phyloP scores from a whole-genome alignment of 2,797 vertebrate species.

The Catamblyrhynchus diadema region DNA sequence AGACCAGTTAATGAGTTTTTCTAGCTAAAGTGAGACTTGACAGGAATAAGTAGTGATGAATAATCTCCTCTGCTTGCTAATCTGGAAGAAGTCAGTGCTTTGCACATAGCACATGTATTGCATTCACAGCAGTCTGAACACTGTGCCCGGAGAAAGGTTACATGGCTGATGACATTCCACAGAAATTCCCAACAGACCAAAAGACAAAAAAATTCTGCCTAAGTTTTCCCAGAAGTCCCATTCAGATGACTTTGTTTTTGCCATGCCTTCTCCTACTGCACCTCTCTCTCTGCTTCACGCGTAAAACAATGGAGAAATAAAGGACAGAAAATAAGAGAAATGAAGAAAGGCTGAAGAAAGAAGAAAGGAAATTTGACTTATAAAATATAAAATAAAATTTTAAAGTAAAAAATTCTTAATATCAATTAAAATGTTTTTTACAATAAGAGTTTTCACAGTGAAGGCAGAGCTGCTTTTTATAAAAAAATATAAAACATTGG shows the following conservation, averaged over 20 bases:
- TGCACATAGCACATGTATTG: not conserved
- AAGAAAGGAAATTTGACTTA: not conserved
- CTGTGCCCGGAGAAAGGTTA: not conserved
- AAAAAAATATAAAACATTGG: not conserved
- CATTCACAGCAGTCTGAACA: not conserved
- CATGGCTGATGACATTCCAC: not conserved
- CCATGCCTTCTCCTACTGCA: not conserved
- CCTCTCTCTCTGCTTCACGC: not conserved
- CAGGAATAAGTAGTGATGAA: not conserved
- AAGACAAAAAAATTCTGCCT: not conserved
- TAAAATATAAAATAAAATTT: not conserved
- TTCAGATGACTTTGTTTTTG: not conserved
- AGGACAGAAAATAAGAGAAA: not conserved
- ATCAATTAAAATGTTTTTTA: not conserved
- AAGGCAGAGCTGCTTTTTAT: not conserved
- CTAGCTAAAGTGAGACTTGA: not conserved
- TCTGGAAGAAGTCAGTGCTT: not conserved
- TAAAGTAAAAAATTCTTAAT: not conserved
- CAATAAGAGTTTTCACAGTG: not conserved
- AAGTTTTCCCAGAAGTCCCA: not conserved
- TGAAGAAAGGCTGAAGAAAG: not conserved
- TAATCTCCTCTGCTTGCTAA: not conserved
- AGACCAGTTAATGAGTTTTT: not conserved
- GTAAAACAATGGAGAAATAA: not conserved
- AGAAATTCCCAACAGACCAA: not conserved